Conservation (phyloP, 2,113 vertebrate genomes). For the Gulo gulo region DNA sequence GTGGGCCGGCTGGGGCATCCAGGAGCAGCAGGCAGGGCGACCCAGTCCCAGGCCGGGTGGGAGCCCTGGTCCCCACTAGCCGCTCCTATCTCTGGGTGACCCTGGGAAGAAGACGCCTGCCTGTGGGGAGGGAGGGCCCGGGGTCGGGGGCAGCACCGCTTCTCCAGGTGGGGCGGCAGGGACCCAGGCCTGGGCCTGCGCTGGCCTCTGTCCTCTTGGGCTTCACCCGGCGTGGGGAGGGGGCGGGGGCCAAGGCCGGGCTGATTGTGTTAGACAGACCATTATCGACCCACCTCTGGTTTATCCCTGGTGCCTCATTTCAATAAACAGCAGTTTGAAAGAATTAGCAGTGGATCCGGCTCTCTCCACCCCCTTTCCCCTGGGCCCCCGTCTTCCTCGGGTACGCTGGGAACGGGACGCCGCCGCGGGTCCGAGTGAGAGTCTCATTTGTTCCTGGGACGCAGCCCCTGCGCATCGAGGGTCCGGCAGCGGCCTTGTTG, state of each 20-base stretch:
- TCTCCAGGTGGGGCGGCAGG: rapidly evolving
- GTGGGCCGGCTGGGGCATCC: rapidly evolving
- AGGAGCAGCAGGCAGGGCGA: rapidly evolving
- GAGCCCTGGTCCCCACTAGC: not conserved
- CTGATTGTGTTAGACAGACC: conserved; percentile 86
- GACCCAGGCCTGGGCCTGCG: rapidly evolving
- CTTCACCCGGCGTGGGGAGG: not conserved
- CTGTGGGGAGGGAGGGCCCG: not conserved
- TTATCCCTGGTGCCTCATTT: conserved; percentile 85
- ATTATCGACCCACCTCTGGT: conserved; percentile 79
- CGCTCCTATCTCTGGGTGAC: not conserved
- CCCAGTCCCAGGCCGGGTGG: not conserved
- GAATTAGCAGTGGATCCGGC: conserved; percentile 81
- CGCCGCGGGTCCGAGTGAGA: conserved; percentile 81
- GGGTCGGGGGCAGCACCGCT: not conserved
- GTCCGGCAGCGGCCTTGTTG: conserved; percentile 59
- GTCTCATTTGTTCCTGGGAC: conserved; percentile 78
- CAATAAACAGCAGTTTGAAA: conserved; percentile 85
- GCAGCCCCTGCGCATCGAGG: conserved; percentile 57
- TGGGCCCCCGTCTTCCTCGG: conserved; percentile 57
- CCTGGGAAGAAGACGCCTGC: not conserved
- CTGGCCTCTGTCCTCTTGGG: not conserved
- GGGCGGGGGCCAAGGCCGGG: not conserved
- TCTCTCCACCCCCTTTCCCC: conserved; percentile 4
- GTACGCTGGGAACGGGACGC: conserved; percentile 83